These are phyloP conservation scores for Apis florea DNA, from an alignment of 1,140 invertebrate genomes.

Conservation along the genomic window DNA sequence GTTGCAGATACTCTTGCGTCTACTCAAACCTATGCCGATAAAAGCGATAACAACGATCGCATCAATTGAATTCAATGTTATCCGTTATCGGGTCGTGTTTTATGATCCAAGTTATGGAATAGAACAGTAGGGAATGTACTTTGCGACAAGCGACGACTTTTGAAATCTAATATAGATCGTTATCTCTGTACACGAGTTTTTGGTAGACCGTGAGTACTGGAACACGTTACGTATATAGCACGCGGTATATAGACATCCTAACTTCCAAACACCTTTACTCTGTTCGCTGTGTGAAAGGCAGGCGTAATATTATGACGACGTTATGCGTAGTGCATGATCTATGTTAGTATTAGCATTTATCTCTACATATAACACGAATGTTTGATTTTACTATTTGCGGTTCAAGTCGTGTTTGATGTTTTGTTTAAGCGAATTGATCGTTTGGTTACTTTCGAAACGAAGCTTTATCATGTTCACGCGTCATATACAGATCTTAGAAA, in stretches of 20 bases:
- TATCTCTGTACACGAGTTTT: conserved; percentile 1
- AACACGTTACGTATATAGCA: neutral
- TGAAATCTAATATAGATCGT: neutral
- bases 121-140: conserved; percentile 26
- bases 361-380: neutral
- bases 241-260: too few species aligned
- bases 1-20: conserved; percentile 10
- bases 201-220: conserved; percentile 14
- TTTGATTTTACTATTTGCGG: too few species aligned
- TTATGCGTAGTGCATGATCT: conserved; percentile 22
- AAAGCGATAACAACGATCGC: conserved; percentile 58
- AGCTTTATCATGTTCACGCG: neutral
- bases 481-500: neutral
- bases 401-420: neutral
- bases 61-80: conserved; percentile 58
- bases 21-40: conserved; percentile 32
- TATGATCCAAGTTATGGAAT: conserved; percentile 27
- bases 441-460: neutral
- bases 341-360: conserved; percentile 13
- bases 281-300: neutral
- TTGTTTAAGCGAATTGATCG: neutral
- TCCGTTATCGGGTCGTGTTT: conserved; percentile 52
- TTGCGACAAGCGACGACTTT: neutral
- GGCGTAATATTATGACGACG: conserved; percentile 14
- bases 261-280: neutral